phyloP scores from a whole-genome alignment of 2,888 invertebrate species.

The Coleophora flavipennella region DNA sequence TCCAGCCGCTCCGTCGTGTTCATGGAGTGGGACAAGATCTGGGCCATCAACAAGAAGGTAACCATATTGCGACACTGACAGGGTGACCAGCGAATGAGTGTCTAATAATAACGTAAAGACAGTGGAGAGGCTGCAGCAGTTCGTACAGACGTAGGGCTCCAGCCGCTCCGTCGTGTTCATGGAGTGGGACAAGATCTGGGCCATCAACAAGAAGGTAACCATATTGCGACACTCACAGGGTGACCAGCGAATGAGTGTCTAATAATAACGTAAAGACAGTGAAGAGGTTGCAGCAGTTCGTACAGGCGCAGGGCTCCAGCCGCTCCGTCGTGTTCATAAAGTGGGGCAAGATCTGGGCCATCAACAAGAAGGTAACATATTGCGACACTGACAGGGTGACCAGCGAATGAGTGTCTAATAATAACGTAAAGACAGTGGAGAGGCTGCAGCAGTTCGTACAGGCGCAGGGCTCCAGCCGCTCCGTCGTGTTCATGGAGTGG shows the following conservation, averaged over 20 bases:
- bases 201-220: constrained; percentile 95
- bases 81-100: too few species aligned
- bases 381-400: too few species aligned
- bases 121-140: constrained; percentile 96
- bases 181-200: constrained; percentile 99
- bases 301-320: too few species aligned
- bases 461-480: constrained; percentile 97
- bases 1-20: constrained; percentile 97
- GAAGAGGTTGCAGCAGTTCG: too few species aligned
- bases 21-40: constrained; percentile 99
- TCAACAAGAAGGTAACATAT: too few species aligned
- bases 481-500: constrained; percentile 99
- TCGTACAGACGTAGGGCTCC: constrained; percentile 98
- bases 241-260: too few species aligned
- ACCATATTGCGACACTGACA: neutral
- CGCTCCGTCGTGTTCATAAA: too few species aligned
- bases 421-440: constrained; percentile 98
- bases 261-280: too few species aligned
- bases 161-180: constrained; percentile 98
- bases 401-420: too few species aligned
- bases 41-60: constrained; percentile 99
- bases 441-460: constrained; percentile 97
- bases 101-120: constrained; percentile 83
- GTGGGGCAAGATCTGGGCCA: too few species aligned
- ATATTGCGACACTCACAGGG: too few species aligned